These are phyloP conservation scores for Lamellibrachia luymesi DNA, from an alignment of 1,140 invertebrate species.

Conservation along the genomic window DNA sequence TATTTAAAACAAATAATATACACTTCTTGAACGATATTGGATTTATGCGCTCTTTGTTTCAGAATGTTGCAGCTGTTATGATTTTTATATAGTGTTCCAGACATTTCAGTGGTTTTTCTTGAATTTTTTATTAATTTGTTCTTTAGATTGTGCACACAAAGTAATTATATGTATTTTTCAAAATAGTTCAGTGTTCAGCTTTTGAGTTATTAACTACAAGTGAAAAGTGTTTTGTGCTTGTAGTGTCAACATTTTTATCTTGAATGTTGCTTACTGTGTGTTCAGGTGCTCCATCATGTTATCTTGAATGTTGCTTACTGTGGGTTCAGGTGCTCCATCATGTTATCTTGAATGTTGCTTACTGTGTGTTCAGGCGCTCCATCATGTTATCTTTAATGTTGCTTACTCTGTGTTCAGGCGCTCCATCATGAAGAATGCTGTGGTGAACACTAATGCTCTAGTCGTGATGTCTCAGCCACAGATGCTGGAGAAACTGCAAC, in stretches of 20 bases:
- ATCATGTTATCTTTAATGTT: background rate
- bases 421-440: constrained; percentile 52
- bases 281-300: background rate
- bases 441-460: constrained; percentile 49
- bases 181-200: too few species aligned
- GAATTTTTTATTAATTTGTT: too few species aligned
- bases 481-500: constrained; percentile 54
- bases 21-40: too few species aligned
- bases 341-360: background rate
- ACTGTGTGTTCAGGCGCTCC: background rate
- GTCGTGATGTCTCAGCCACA: constrained; percentile 51
- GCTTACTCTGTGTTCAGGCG: constrained; percentile 36
- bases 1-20: background rate
- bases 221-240: background rate
- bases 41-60: too few species aligned
- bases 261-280: background rate
- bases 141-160: too few species aligned
- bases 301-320: background rate
- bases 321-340: background rate
- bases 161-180: too few species aligned
- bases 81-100: too few species aligned
- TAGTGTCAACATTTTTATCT: background rate
- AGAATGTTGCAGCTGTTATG: too few species aligned
- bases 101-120: too few species aligned
- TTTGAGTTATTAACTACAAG: background rate